A percentile compares a stretch with the other conserved stretches of the same genome.
Conservation (phyloP, 1,140 invertebrate genomes). For the Drosophila pruinosa region DNA sequence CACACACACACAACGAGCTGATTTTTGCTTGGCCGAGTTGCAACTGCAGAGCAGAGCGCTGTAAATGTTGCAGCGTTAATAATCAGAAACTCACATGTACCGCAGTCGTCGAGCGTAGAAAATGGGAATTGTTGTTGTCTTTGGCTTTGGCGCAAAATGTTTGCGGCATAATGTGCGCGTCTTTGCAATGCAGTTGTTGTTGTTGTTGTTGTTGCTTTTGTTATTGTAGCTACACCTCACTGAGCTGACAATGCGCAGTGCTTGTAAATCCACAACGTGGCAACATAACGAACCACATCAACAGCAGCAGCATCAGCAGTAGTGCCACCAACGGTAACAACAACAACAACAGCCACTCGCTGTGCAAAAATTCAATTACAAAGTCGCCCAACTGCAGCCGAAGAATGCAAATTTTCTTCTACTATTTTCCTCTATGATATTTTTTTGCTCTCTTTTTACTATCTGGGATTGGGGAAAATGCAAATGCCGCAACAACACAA, state of each 20-base stretch:
- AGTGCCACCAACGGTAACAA: slow-evolving; percentile 21
- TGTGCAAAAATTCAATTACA: slow-evolving; percentile 80
- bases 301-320: slow-evolving; percentile 5
- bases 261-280: slow-evolving; percentile 47
- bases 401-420: slow-evolving; percentile 64
- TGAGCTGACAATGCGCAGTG: slow-evolving; percentile 59
- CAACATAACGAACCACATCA: slow-evolving; percentile 26
- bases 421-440: not conserved
- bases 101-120: slow-evolving; percentile 19
- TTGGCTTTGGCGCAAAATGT: slow-evolving; percentile 61
- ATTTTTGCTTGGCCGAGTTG: slow-evolving; percentile 1
- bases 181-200: not conserved
- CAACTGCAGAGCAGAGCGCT: slow-evolving; percentile 34
- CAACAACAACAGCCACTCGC: slow-evolving; percentile 44
- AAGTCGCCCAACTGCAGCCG: slow-evolving; percentile 63
- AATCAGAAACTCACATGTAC: slow-evolving; percentile 35
- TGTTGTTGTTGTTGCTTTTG: not conserved
- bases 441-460: not conserved
- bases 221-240: slow-evolving; percentile 26
- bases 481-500: slow-evolving; percentile 23
- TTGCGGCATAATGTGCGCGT: slow-evolving; percentile 49
- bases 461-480: slow-evolving; percentile 28
- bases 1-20: not conserved
- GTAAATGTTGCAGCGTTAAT: slow-evolving; percentile 50
- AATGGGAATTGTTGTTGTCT: slow-evolving; percentile 44